A percentile compares a stretch with the other conserved stretches of the same genome.
These are phyloP conservation scores for Tupiocoris notatus DNA, from an alignment of 2,888 invertebrate species.

Conservation along the genomic window DNA sequence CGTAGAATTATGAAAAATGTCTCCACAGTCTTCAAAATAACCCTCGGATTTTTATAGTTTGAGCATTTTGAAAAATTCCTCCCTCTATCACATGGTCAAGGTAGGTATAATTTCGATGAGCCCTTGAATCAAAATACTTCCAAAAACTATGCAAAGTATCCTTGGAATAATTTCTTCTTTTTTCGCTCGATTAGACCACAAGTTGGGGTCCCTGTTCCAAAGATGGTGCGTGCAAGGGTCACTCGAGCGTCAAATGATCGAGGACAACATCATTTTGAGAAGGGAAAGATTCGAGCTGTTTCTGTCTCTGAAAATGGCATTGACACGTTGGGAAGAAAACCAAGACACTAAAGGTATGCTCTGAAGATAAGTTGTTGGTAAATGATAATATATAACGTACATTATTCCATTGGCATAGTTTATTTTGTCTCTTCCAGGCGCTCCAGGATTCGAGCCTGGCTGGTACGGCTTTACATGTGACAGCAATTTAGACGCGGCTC, in stretches of 20 bases:
- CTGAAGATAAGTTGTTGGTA: background rate
- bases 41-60: too few relatives aligned
- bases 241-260: conserved; percentile 6
- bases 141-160: too few relatives aligned
- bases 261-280: conserved; percentile 14
- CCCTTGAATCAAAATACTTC: too few relatives aligned
- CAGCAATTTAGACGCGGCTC: conserved; percentile 29
- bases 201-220: conserved; percentile 14
- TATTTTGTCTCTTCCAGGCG: conserved; percentile 15
- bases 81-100: too few relatives aligned
- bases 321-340: conserved; percentile 15
- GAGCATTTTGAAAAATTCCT: too few relatives aligned
- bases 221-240: conserved; percentile 18
- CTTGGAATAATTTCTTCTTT: too few relatives aligned
- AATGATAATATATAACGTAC: background rate
- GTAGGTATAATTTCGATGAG: too few relatives aligned
- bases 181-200: background rate
- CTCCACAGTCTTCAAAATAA: too few relatives aligned
- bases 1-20: too few relatives aligned
- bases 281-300: conserved; percentile 24
- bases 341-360: conserved; percentile 24
- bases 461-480: conserved; percentile 38
- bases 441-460: conserved; percentile 39
- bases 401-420: background rate
- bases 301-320: conserved; percentile 17